Conservation (phyloP, 2,113 vertebrate species). For the Carassius gibelio region DNA sequence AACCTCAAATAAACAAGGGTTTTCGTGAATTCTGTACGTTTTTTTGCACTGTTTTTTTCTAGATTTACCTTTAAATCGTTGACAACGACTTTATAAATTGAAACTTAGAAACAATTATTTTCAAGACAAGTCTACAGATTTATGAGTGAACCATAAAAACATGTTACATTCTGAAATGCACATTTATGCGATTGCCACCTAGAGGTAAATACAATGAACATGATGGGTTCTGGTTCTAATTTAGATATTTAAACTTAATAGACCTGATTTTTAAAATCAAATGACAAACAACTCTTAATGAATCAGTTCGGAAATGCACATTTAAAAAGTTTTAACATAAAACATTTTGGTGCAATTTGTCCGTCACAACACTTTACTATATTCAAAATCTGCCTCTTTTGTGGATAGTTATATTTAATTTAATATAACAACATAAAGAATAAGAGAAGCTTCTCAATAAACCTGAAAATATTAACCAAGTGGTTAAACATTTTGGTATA, state of each 20-base stretch:
- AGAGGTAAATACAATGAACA: neutral
- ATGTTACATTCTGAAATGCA: neutral
- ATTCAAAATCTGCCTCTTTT: neutral
- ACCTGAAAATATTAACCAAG: neutral
- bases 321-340: constrained; percentile 49
- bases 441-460: neutral
- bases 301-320: neutral
- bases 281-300: neutral
- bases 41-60: neutral
- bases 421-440: neutral
- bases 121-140: neutral
- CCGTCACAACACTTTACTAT: neutral
- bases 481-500: neutral
- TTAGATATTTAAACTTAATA: neutral
- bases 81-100: neutral
- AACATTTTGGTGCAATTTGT: constrained; percentile 22
- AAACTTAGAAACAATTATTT: neutral
- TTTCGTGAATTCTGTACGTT: neutral
- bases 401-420: neutral
- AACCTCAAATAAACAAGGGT: neutral
- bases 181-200: neutral
- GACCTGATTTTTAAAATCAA: constrained; percentile 27
- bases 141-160: neutral
- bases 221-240: neutral
- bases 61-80: neutral